Percentiles rank a stretch among this genome's conserved stretches.
These are phyloP conservation scores for Pelagia noctiluca DNA, from an alignment of 30 jellyfish, hydroid and myxozoan species.

Conservation along the genomic window DNA sequence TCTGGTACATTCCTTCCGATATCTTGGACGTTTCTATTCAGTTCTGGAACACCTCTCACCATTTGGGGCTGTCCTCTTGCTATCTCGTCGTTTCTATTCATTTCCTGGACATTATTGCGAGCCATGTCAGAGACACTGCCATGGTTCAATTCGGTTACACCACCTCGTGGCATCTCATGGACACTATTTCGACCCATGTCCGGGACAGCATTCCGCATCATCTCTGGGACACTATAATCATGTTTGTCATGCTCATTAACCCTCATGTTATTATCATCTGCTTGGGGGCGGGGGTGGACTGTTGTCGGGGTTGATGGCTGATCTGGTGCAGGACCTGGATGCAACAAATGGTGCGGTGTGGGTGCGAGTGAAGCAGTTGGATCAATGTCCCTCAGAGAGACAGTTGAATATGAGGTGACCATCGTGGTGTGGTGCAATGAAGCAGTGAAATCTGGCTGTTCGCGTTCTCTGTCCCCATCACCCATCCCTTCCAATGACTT, in stretches of 20 bases:
- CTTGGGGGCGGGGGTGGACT: conserved; percentile 76
- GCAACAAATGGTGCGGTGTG: conserved; percentile 57
- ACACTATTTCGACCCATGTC: conserved; percentile 55
- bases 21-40: conserved; percentile 28
- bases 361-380: conserved; percentile 61
- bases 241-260: conserved; percentile 61
- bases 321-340: conserved; percentile 66
- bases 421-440: conserved; percentile 70
- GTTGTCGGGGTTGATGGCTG: conserved; percentile 75
- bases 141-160: conserved; percentile 55
- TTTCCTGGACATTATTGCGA: conserved; percentile 22
- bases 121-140: conserved; percentile 57
- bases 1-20: conserved; percentile 43
- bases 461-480: conserved; percentile 42
- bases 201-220: background rate
- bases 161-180: conserved; percentile 50
- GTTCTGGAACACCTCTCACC: conserved; percentile 31
- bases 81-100: conserved; percentile 36
- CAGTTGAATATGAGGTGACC: conserved; percentile 76
- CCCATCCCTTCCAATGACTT: conserved; percentile 64
- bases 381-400: conserved; percentile 66
- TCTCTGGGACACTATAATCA: conserved; percentile 43
- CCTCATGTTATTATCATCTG: conserved; percentile 47
- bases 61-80: background rate
- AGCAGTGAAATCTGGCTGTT: conserved; percentile 46